phyloP scores from a whole-genome alignment of 2,888 invertebrate genomes.

The Seira musarum region DNA sequence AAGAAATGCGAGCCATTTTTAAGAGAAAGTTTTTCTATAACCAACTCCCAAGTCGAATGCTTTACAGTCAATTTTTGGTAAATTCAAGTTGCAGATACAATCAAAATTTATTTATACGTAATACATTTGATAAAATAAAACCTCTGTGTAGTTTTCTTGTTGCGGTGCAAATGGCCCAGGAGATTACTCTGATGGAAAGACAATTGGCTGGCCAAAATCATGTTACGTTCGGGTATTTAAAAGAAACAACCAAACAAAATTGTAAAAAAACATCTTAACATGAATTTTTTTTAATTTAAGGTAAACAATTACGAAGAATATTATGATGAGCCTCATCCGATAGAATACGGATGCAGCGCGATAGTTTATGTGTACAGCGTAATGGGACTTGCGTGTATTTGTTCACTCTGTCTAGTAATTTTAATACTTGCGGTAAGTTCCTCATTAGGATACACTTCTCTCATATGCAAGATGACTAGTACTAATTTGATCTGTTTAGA shows the following conservation, averaged over 20 bases:
- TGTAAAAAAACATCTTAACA: too few relatives aligned
- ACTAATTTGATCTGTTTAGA: constrained; percentile 10
- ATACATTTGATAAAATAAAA: too few relatives aligned
- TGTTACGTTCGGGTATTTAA: constrained; percentile 5
- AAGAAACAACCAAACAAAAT: too few relatives aligned
- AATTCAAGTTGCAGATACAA: neutral
- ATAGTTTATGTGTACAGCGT: constrained; percentile 10
- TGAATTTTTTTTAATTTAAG: too few relatives aligned
- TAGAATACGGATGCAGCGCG: neutral
- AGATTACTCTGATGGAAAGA: neutral
- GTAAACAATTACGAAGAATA: neutral
- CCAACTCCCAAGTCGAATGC: constrained; percentile 14
- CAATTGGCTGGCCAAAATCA: constrained; percentile 24
- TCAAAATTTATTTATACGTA: neutral
- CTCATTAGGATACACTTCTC: too few relatives aligned
- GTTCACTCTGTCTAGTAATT: neutral
- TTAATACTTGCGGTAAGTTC: neutral
- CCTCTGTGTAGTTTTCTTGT: neutral
- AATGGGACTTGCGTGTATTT: neutral
- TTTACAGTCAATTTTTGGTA: constrained; percentile 24
- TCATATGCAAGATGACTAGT: neutral
- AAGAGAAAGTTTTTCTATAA: neutral
- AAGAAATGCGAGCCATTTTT: neutral
- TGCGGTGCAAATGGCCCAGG: constrained; percentile 14
- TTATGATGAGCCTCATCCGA: neutral